Evolutionary conservation across 2,113 vertebrate species (phyloP).

Genomic region (Thinocorus orbignyianus): DNA sequence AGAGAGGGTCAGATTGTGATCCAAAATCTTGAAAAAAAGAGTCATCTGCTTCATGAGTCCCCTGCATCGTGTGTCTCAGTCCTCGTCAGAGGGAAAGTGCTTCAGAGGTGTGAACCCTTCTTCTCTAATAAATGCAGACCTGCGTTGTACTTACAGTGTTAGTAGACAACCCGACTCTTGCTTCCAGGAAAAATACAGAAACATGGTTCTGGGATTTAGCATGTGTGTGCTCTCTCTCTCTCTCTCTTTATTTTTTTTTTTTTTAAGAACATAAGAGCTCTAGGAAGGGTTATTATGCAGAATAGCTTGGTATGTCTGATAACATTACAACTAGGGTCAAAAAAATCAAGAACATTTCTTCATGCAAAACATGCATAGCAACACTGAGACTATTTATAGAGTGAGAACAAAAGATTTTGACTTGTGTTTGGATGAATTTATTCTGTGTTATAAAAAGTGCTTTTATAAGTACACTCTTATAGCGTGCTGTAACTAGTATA

Average conservation of each 20-base stretch:
- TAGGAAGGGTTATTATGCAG: constrained; percentile 12
- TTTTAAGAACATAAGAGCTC: neutral
- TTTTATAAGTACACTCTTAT: neutral
- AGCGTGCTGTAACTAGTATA: neutral
- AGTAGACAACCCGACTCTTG: neutral
- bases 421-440: neutral
- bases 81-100: neutral
- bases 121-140: neutral
- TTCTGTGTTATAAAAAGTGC: neutral
- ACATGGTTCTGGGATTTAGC: constrained; percentile 6
- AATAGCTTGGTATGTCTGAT: constrained; percentile 37
- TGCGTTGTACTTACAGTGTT: neutral
- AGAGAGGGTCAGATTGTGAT: neutral
- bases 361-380: neutral
- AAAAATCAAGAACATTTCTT: neutral
- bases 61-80: neutral
- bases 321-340: constrained; percentile 12
- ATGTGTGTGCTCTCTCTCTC: neutral
- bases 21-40: neutral
- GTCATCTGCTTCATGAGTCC: rapidly evolving
- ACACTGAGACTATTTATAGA: neutral
- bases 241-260: neutral
- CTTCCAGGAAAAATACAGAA: neutral
- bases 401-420: neutral
- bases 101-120: neutral